A percentile compares a stretch with the other conserved stretches of the same genome.
Conservation (phyloP, 2,113 vertebrate genomes). For the Ardeotis arabs region DNA sequence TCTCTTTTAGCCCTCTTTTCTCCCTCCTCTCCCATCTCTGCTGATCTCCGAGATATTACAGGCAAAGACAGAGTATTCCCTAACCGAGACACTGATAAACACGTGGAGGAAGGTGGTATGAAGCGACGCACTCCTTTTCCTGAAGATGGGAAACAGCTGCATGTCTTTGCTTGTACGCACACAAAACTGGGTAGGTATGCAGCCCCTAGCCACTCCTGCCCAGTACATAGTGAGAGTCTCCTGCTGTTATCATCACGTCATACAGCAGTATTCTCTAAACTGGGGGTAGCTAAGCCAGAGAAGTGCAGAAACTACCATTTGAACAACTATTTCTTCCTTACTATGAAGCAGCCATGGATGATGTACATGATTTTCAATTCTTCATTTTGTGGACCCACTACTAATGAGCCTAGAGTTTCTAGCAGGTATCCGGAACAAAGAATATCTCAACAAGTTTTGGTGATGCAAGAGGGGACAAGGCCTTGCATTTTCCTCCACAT, state of each 20-base stretch:
- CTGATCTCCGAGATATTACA: background rate
- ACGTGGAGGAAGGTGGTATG: background rate
- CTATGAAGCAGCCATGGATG: background rate
- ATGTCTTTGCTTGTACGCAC: background rate
- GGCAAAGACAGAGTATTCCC: background rate
- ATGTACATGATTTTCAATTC: background rate
- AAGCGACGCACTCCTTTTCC: background rate
- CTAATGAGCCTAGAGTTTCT: background rate
- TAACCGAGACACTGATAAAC: no score
- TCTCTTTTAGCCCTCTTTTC: background rate
- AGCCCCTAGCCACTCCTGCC: background rate
- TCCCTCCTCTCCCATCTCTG: background rate
- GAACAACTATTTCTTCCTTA: background rate
- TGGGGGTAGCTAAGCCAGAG: no score
- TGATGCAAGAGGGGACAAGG: background rate
- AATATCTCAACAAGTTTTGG: background rate
- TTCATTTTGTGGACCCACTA: background rate
- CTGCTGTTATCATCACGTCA: rapidly evolving
- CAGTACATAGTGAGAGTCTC: rapidly evolving
- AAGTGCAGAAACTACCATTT: background rate
- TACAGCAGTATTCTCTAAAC: background rate
- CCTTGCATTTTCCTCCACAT: background rate
- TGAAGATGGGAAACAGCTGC: background rate
- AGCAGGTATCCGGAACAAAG: background rate
- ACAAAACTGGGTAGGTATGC: rapidly evolving